Percentiles rank a stretch among this genome's conserved stretches.
Conservation (phyloP, 2,797 vertebrate genomes). For the Rhinoraja longicauda region DNA sequence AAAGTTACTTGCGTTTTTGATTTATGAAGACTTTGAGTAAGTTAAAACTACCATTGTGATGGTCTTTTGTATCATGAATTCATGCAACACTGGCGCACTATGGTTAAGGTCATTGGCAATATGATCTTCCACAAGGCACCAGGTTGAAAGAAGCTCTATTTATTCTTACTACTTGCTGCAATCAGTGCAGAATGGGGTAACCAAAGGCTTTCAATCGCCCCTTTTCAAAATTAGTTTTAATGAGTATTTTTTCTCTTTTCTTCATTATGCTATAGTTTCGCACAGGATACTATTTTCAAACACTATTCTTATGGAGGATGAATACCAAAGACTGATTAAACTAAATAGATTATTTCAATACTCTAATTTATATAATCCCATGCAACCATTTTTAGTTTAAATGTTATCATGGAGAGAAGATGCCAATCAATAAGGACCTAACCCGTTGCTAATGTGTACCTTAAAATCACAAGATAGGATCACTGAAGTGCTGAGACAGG, state of each 20-base stretch:
- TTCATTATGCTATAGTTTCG: not conserved
- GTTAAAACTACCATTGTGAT: not conserved
- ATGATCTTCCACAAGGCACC: not conserved
- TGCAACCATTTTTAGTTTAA: not conserved
- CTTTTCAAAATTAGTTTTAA: not conserved
- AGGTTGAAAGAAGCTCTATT: not conserved
- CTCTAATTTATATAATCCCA: not conserved
- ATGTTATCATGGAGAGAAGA: not conserved
- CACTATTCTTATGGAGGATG: not conserved
- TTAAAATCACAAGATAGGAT: not conserved
- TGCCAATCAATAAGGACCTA: too few relatives aligned
- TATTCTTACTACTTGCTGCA: not conserved
- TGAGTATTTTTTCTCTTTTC: not conserved
- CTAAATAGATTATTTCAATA: not conserved
- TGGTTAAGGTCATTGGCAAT: conserved; percentile 17
- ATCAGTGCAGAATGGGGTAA: not conserved
- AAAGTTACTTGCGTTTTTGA: conserved; percentile 10
- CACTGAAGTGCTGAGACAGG: not conserved
- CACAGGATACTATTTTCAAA: not conserved
- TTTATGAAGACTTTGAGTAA: conserved; percentile 25
- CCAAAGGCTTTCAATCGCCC: not conserved
- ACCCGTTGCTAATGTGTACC: not conserved
- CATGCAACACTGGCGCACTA: not conserved
- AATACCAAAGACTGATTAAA: not conserved
- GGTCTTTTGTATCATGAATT: not conserved